phyloP scores from a whole-genome alignment of 2,113 vertebrate species.

The Zeus faber region DNA sequence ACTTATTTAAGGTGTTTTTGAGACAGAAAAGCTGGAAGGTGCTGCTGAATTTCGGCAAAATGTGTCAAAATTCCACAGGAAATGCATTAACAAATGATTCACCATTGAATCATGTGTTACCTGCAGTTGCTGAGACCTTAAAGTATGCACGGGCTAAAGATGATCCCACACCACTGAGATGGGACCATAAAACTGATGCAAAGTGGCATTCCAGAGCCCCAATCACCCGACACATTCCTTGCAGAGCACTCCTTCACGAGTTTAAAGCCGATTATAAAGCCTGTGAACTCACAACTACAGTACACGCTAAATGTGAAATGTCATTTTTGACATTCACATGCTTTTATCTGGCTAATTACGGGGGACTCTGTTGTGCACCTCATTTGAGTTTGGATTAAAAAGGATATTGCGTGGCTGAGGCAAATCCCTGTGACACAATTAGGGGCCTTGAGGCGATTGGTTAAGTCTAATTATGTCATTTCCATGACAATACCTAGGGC shows the following conservation, averaged over 20 bases:
- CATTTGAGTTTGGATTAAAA: conserved; percentile 24
- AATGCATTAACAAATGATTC: too few relatives aligned
- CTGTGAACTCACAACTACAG: conserved; percentile 13
- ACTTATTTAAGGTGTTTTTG: too few relatives aligned
- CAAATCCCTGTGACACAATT: conserved; percentile 32
- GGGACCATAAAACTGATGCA: too few relatives aligned
- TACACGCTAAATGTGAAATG: conserved; percentile 14
- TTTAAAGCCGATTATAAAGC: conserved; percentile 1
- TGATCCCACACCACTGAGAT: too few relatives aligned
- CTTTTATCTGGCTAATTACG: conserved; percentile 30
- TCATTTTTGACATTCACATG: conserved; percentile 25
- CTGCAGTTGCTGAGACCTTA: too few relatives aligned
- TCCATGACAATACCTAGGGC: conserved; percentile 27
- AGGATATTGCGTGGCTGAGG: not conserved
- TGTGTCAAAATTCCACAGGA: too few relatives aligned
- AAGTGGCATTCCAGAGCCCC: not conserved
- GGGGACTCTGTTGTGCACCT: conserved; percentile 23
- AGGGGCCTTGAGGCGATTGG: conserved; percentile 8
- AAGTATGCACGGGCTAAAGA: too few relatives aligned
- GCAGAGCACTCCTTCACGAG: conserved; percentile 8
- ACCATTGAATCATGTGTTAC: too few relatives aligned
- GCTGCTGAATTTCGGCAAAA: too few relatives aligned
- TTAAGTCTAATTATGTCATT: conserved; percentile 35
- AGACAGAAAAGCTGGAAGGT: too few relatives aligned
- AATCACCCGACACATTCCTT: not conserved